Evolutionary conservation across 2,888 invertebrate genomes (phyloP).

Genomic region (Eupsilia transversa): DNA sequence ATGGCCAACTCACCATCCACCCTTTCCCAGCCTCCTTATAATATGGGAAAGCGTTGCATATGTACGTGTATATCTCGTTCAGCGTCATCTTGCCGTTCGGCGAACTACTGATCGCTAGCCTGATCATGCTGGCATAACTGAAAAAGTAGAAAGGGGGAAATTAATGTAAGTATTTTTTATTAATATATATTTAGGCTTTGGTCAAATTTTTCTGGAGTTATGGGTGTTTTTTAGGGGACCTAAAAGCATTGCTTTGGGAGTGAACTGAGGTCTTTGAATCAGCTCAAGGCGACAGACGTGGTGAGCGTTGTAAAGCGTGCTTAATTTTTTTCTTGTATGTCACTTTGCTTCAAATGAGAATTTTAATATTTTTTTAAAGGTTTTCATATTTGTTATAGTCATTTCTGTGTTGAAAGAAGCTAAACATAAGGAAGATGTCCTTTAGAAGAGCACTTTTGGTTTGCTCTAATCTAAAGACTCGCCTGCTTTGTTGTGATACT

Average conservation of each 20-base stretch:
- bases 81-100: slow-evolving; percentile 93
- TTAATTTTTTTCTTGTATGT: neutral
- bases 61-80: slow-evolving; percentile 94
- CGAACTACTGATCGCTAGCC: slow-evolving; percentile 92
- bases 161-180: slow-evolving; percentile 1
- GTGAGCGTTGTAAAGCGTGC: neutral
- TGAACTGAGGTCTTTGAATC: neutral
- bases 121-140: slow-evolving; percentile 93
- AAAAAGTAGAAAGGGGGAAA: slow-evolving; percentile 58
- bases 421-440: neutral
- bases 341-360: neutral
- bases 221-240: no score
- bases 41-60: slow-evolving; percentile 93
- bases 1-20: slow-evolving; percentile 91
- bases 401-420: neutral
- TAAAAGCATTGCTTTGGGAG: neutral
- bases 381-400: neutral
- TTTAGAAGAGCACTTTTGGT: neutral
- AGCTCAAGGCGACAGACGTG: neutral
- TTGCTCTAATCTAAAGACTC: neutral
- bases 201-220: neutral
- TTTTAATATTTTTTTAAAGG: neutral
- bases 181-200: neutral
- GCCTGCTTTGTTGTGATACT: neutral
- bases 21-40: slow-evolving; percentile 93